A percentile compares a stretch with the other conserved stretches of the same genome.
Conservation (phyloP, 2,797 vertebrate species). For the Columba guinea region DNA sequence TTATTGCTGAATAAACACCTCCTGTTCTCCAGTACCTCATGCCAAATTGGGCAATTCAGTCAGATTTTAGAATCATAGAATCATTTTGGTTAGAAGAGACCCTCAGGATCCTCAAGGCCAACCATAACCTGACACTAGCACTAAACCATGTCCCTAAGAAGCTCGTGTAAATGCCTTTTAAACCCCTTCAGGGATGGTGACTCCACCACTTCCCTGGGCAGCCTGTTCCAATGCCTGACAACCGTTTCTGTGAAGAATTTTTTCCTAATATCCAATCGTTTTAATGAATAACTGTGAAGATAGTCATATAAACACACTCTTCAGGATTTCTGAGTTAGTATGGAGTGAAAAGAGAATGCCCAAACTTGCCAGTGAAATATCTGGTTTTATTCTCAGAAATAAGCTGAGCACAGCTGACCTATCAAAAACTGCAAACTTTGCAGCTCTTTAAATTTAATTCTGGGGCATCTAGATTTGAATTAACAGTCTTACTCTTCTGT, state of each 20-base stretch:
- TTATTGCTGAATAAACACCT: background rate
- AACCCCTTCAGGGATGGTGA: no score
- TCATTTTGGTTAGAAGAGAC: no score
- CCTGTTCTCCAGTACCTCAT: background rate
- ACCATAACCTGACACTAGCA: no score
- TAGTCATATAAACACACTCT: background rate
- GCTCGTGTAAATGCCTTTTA: no score
- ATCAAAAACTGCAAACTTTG: slow-evolving; percentile 69
- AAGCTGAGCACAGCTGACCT: slow-evolving; percentile 15
- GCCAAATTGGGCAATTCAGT: background rate
- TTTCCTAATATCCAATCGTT: no score
- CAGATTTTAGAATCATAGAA: background rate
- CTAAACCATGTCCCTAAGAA: no score
- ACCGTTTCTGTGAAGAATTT: no score
- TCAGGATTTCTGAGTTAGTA: background rate
- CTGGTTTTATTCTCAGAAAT: slow-evolving; percentile 46
- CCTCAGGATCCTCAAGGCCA: no score
- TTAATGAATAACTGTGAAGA: slow-evolving; percentile 1
- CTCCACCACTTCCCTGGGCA: no score
- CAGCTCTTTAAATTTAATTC: slow-evolving; percentile 73
- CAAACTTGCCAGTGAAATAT: slow-evolving; percentile 21
- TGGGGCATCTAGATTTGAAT: slow-evolving; percentile 62
- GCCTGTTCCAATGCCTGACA: no score
- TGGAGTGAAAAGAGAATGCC: background rate
- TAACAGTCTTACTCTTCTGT: slow-evolving; percentile 66